Base-by-base conservation (phyloP, 1,140 invertebrate genomes). In the Trinorchestia longiramus region DNA sequence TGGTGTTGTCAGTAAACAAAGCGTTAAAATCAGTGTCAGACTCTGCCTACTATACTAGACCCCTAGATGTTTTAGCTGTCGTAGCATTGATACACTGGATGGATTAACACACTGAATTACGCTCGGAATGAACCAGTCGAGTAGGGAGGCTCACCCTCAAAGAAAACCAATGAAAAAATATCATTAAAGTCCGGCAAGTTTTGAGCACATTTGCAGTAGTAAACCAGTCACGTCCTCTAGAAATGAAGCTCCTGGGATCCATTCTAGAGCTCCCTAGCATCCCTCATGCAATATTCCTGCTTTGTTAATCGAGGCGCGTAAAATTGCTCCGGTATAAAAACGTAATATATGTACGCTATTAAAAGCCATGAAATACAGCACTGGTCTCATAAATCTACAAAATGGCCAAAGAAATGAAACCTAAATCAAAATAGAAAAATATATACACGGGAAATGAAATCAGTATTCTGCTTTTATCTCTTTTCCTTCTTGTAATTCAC, bases 221-320 rank as follows among this genome's bases (percentile, higher is more conserved):
- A 42, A 17, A 41, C 88, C n/a, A 28, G 88, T 90, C 88, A 90
- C 88, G 88, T 90, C 4, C 88, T 15, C 11, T 77, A 42, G n/a
- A 90, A 42, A 90, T 90, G 88, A 90, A 90, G 88, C 88, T 90
- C 88, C 41, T 17, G 88, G 43, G 88, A 90, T 90, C 88, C 88
- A 90, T 90, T 90, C 41, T 41, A 90, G 88, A 41, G 88, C 88
- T 41, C 88, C n/a, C 41, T 28, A 43, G 88, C 88, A 90, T 90
- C n/a, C 88, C 88, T 90, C 88, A 41, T 90, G 88, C 88, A 90
- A 43, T 90, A 90, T 90, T 90, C 88, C 41, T 90, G 88, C 88
- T 90, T 43, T 90, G 41, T 43, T 90, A 90, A 90, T 90, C n/a
- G 43, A 41, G 88, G 88, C 88, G n/a, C 88, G 88, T 15, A 41